Conservation (phyloP, 2,113 vertebrate genomes). For the Callipepla squamata region DNA sequence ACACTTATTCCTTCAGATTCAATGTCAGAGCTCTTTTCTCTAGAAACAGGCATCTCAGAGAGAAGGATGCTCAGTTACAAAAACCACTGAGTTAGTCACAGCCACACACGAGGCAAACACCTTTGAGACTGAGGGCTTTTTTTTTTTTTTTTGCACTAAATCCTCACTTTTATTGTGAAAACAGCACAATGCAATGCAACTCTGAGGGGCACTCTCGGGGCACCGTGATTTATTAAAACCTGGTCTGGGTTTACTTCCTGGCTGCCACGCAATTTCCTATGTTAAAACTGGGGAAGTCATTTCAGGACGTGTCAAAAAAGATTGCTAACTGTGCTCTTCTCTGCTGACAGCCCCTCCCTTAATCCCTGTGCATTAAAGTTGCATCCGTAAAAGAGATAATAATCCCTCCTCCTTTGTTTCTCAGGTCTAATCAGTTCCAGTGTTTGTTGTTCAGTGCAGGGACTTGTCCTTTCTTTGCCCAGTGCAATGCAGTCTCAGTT, state of each 20-base stretch:
- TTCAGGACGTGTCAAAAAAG: background rate
- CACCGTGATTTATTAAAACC: accelerated
- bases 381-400: background rate
- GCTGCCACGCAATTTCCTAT: background rate
- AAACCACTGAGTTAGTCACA: accelerated
- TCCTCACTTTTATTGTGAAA: background rate
- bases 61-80: accelerated
- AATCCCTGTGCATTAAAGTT: background rate
- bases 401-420: background rate
- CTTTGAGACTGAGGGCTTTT: background rate
- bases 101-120: background rate
- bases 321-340: background rate
- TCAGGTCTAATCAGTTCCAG: background rate
- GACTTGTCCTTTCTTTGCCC: background rate
- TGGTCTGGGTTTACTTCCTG: background rate
- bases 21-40: background rate
- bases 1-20: background rate
- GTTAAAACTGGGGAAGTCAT: background rate
- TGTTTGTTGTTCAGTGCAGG: accelerated
- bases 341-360: background rate
- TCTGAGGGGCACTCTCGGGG: accelerated
- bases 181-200: accelerated
- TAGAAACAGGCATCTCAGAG: background rate
- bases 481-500: background rate
- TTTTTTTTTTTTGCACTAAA: background rate